Evolutionary conservation across 2,113 vertebrate species (phyloP), one percentile per base, ranked within the genome.

Genomic region (Xyliphius kryptos): DNA sequence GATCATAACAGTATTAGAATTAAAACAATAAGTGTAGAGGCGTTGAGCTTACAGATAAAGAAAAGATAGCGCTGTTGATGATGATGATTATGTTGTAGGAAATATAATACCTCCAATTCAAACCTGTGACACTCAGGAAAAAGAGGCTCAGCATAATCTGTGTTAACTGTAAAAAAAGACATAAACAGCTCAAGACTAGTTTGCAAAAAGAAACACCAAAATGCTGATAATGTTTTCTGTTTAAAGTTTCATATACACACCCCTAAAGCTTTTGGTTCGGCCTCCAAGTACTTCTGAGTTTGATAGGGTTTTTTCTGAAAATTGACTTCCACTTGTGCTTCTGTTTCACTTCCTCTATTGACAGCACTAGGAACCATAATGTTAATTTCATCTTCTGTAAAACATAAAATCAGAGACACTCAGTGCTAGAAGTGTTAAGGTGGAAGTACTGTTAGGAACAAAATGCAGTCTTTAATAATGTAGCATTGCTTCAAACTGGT

Each of bases 221-320:
- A 57, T n/a, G 3, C 21, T 8, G 7, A 7, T 16, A 14, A 11
- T 38, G 53, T 10, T 50, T 13, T 66, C 47, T 15, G n/a, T n/a
- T n/a, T n/a, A n/a, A n/a, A n/a, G n/a, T n/a, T n/a, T n/a, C n/a
- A n/a, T n/a, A n/a, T n/a, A 63, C 67, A 48, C 37, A 86, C 85
- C 80, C 86, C 86, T 5, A 87, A 79, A 61, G 79, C 77, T 75
- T 84, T 86, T 16, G 86, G 85, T 19, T 88, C 84, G 16, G 72
- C 74, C 70, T 88, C 84, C 69, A 86, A 72, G 61, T 74, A 88
- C 59, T 87, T 88, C 49, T 76, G n/a, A 12, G 62, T 77, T 49
- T 76, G 75, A 20, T 58, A 21, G 16, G 36, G 19, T 22, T 79
- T 69, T 17, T 55, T 85, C 70, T 85, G 81, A 70, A 85, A 87